phyloP scores from a whole-genome alignment of 2,113 vertebrate species.

The Buteo buteo region DNA sequence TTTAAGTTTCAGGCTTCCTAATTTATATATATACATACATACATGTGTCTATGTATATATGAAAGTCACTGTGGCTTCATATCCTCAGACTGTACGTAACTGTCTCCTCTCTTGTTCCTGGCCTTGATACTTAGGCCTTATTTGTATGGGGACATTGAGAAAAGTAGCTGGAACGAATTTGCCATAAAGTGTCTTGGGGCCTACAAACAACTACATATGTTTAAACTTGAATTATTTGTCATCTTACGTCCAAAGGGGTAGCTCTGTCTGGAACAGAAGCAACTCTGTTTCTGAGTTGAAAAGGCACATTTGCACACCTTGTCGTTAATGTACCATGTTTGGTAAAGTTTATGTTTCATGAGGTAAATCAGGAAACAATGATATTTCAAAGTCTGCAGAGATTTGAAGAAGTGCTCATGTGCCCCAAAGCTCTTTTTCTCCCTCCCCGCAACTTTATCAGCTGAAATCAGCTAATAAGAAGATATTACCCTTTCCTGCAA shows the following conservation, averaged over 20 bases:
- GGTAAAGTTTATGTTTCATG: conserved; percentile 33
- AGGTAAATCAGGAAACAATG: conserved; percentile 57
- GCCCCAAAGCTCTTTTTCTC: neutral
- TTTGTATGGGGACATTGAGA: conserved; percentile 59
- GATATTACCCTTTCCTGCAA: neutral
- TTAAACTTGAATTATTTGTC: conserved; percentile 64
- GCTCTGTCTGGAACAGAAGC: conserved; percentile 53
- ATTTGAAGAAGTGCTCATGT: neutral
- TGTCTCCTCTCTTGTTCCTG: conserved; percentile 35
- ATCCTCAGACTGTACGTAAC: neutral
- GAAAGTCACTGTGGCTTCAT: conserved; percentile 8
- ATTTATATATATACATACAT: neutral
- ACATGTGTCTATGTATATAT: neutral
- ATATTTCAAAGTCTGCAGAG: conserved; percentile 14
- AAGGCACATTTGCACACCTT: conserved; percentile 51
- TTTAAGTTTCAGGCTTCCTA: conserved; percentile 9
- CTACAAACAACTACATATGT: conserved; percentile 40
- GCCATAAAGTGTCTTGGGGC: conserved; percentile 44
- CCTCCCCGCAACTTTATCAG: neutral
- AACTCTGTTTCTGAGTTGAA: conserved; percentile 5
- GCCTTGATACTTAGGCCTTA: neutral
- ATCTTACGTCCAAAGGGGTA: conserved; percentile 31
- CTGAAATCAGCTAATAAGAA: neutral
- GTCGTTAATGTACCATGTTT: conserved; percentile 33
- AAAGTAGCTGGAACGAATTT: conserved; percentile 48